These are phyloP conservation scores for Opisthograptis luteolata DNA, from an alignment of 2,888 invertebrate genomes.

Conservation along the genomic window DNA sequence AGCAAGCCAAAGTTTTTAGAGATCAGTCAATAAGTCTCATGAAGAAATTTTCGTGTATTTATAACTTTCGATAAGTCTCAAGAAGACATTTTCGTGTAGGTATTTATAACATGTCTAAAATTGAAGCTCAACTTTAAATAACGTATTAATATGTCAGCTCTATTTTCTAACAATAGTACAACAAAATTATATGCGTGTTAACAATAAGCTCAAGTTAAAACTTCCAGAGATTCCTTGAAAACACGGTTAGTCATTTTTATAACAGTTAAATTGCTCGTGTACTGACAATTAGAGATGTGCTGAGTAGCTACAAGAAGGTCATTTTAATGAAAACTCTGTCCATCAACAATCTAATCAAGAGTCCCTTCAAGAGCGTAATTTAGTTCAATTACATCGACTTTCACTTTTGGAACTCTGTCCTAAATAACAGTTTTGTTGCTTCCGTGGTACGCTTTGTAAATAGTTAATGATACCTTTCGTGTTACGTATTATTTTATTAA, in stretches of 20 bases:
- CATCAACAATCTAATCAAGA: conserved; percentile 42
- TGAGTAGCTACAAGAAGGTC: conserved; percentile 26
- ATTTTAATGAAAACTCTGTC: conserved; percentile 40
- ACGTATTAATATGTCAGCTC: too few relatives aligned
- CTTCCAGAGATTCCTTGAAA: too few relatives aligned
- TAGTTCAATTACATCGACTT: conserved; percentile 58
- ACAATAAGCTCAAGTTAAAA: too few relatives aligned
- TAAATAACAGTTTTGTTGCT: conserved; percentile 45
- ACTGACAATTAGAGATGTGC: not conserved
- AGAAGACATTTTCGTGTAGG: too few relatives aligned
- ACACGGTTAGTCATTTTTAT: too few relatives aligned
- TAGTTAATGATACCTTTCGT: conserved; percentile 40
- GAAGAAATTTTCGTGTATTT: too few relatives aligned
- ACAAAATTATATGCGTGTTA: too few relatives aligned
- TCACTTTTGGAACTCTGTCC: conserved; percentile 47
- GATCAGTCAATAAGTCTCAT: not conserved
- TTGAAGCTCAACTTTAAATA: too few relatives aligned
- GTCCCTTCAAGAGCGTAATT: conserved; percentile 53
- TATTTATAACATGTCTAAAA: too few relatives aligned
- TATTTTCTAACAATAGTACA: too few relatives aligned
- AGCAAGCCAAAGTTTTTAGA: not conserved
- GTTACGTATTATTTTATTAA: conserved; percentile 25
- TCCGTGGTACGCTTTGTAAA: conserved; percentile 21
- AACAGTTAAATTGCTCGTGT: not conserved
- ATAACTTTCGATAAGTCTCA: too few relatives aligned